Base-by-base conservation (phyloP, 2,888 invertebrate genomes). In the Cosmopolites sordidus region DNA sequence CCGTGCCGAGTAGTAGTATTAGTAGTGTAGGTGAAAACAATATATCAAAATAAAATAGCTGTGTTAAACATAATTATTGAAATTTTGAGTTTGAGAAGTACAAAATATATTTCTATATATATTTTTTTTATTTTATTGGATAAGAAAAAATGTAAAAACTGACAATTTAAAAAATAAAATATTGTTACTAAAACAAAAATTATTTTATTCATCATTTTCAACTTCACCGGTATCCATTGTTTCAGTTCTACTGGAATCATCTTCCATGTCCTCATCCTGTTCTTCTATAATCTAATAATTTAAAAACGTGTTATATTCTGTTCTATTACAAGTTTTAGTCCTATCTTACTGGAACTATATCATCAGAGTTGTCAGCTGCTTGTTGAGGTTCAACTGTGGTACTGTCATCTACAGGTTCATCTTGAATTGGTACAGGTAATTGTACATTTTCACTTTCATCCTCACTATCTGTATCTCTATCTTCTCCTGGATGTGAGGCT, bases 401-500 rank as follows among this genome's bases (percentile, higher is more conserved):
- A 16, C 58, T 50, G 12, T 62, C 66, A 17, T 69, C 69, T 39
- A 73, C 58, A 8, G 72, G 71, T 59, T 75, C 74, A 56, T 75
- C 74, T 57, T 73, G 62, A 57, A 75, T 75, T 4, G 73, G 74
- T 18, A 71, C 65, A 6, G 73, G 73, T 18, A 67, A 39, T 51
- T 70, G 70, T 22, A 59, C 59, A 5, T 51, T 57, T 54, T 65
- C 60, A 22, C 54, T 59, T 42, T 81, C 80, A 58, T 82, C 81
- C 64, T 84, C 83, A 64, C 81, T 82, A 64, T 84, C 83, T 1
- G 78, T 78, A 56, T 81, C 80, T 22, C 79, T 73, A 55, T 78
- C 79, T 61, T 83, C 83, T 38, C 85, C 87, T 40, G 86, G 86
- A 75, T 87, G 85, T 39, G 79, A 76, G 0, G 84, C 79, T 47